phyloP scores from a whole-genome alignment of 2,888 invertebrate species.

The Xiphydria camelus region DNA sequence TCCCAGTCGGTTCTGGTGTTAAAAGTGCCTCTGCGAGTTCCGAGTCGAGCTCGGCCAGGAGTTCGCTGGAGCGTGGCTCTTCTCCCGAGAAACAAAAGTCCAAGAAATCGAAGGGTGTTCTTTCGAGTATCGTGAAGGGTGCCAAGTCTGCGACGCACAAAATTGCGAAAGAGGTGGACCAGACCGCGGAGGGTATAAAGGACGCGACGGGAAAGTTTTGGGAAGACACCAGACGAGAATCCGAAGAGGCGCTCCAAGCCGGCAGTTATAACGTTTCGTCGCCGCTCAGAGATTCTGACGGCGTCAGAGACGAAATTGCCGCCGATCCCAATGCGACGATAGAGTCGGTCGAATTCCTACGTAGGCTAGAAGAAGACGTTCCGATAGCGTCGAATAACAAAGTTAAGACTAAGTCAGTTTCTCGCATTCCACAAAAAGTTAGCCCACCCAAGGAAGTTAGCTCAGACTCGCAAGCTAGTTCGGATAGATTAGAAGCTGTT shows the following conservation, averaged over 20 bases:
- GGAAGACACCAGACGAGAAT: slow-evolving; percentile 35
- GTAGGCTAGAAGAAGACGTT: slow-evolving; percentile 6
- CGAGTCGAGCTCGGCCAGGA: slow-evolving; percentile 19
- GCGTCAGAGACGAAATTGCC: slow-evolving; percentile 26
- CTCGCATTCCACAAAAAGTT: slow-evolving; percentile 49
- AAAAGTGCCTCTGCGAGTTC: slow-evolving; percentile 12
- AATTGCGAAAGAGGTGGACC: slow-evolving; percentile 34
- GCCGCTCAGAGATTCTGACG: slow-evolving; percentile 22
- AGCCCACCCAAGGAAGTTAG: slow-evolving; percentile 31
- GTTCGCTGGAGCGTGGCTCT: slow-evolving; percentile 23
- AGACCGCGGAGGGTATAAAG: slow-evolving; percentile 33
- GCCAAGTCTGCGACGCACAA: slow-evolving; percentile 36
- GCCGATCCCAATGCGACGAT: no score
- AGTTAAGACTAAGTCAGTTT: slow-evolving; percentile 16
- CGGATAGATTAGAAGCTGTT: slow-evolving; percentile 19
- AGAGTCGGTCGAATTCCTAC: background rate
- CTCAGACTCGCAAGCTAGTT: slow-evolving; percentile 9
- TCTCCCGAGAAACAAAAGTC: slow-evolving; percentile 25
- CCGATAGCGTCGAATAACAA: slow-evolving; percentile 6
- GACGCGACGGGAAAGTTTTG: slow-evolving; percentile 33
- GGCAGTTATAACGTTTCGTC: slow-evolving; percentile 42
- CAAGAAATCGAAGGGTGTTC: slow-evolving; percentile 34
- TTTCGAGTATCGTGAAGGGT: slow-evolving; percentile 38
- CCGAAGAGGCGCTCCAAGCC: slow-evolving; percentile 32
- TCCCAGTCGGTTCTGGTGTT: background rate